Conservation (phyloP, 2,888 invertebrate species). For the Sarcophaga variegata region DNA sequence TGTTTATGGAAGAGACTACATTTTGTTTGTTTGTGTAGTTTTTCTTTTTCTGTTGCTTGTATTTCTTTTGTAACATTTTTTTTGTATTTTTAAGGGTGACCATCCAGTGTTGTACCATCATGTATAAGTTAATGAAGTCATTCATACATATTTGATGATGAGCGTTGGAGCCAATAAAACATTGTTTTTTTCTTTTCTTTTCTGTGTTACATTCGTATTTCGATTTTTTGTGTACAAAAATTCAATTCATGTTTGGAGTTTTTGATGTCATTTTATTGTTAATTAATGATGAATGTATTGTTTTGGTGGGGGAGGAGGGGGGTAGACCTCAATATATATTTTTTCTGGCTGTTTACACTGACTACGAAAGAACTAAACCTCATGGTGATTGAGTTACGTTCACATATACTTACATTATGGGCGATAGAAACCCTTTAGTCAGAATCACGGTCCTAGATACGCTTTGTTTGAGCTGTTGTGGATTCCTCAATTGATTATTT, state of each 20-base stretch:
- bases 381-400: too few species aligned
- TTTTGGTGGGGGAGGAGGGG: background rate
- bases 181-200: background rate
- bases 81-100: slow-evolving; percentile 33
- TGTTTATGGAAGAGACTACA: background rate
- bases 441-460: too few species aligned
- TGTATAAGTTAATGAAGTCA: background rate
- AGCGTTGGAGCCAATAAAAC: slow-evolving; percentile 4
- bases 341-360: too few species aligned
- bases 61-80: slow-evolving; percentile 24
- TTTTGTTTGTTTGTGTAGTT: background rate
- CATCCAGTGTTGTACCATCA: background rate
- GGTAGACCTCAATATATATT: too few species aligned
- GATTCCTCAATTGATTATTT: too few species aligned
- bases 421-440: too few species aligned
- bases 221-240: background rate
- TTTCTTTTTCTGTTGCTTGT: background rate
- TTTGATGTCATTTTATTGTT: slow-evolving; percentile 14
- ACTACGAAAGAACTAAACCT: too few species aligned
- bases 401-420: too few species aligned
- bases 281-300: slow-evolving; percentile 16
- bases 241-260: slow-evolving; percentile 22
- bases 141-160: slow-evolving; percentile 18
- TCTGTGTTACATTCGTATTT: background rate
- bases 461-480: too few species aligned